Evolutionary conservation across 2,113 vertebrate species (phyloP), one percentile per base, ranked within the genome.

Genomic region (Platysternon megacephalum): DNA sequence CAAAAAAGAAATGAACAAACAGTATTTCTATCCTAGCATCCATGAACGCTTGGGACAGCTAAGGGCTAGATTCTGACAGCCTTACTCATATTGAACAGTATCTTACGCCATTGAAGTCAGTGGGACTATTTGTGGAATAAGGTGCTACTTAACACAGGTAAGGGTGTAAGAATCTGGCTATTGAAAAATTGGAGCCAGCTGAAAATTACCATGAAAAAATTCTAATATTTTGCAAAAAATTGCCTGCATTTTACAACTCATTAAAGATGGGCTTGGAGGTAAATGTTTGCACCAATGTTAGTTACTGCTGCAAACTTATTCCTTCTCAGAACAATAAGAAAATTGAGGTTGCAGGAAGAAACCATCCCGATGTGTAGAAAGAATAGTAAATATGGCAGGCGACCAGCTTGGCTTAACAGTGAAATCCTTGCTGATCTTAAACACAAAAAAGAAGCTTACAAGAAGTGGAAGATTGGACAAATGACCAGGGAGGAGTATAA

Each of bases 271-370:
- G n/a, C 12, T 13, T 86, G 49, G 9, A 93, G 11, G 46, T 76
- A 35, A 39, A 65, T 79, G 76, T 72, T 11, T 1, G 2, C 2
- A 12, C 42, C 24, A 76, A 1, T n/a, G 42, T 0, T 4, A 11
- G 17, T 74, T 21, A 42, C 35, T 42, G 8, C 3, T 85, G 81
- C 2, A 56, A 83, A 19, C 3, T 44, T 53, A 3, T 1, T 56
- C 5, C 92, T 48, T 94, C 55, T 94, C 90, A 87, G 51, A 91
- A 68, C 6, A 83, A 28, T 1, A 58, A 13, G 5, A 85, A 49
- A 16, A 49, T 49, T 49, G 49, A 49, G 49, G 49, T 49, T 49
- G 49, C 13, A 49, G 49, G 49, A 49, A 49, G 13, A 49, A 49
- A 49, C 13, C 13, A 49, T 49, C 49, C 14, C 13, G 49, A 49